Base-by-base conservation (phyloP, 2,797 vertebrate species). In the Limosa lapponica region DNA sequence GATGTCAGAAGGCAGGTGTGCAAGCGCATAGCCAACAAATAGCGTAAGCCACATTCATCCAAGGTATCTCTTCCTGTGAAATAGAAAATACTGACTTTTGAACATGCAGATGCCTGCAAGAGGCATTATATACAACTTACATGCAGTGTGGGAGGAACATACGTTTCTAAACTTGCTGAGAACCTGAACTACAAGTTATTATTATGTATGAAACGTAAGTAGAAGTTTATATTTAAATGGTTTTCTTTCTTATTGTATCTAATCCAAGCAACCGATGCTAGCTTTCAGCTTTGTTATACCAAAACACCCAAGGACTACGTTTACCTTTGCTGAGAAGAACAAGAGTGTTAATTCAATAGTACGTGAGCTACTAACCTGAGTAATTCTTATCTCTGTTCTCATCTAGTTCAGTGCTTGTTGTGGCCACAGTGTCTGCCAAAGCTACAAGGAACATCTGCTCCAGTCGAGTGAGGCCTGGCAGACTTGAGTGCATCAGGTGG, bases 361-460 rank as follows among this genome's bases (percentile, higher is more conserved):
- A 46, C 2, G 12, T 24, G 22, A 65, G 28, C 69, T 85, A 93
- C 96, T 97, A 97, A 99, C 99, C 99, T 98, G 99, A 98, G 97
- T 99, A 99, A 97, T 98, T 98, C 79, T 99, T 99, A 97, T 99
- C 99, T 72, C 98, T 98, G 97, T 98, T 99, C 96, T 98, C 98
- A 82, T 99, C 98, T 73, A 99, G 99, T 94, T 99, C 99, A 19
- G 99, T 99, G 94, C 99, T 99, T 67, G 99, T 99, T 3, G 98
- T 99, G 75, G 99, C 99, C 77, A 99, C 99, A 1, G 99, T 99
- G 96, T 99, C 99, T 24, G 99, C 99, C 95, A 99, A 98, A 54
- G 99, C 99, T 88, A 99, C 99, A 74, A 99, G 98, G 96, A 99
- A 99, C 99, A 99, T 99, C 97, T 99, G 99, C 97, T 99, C 99